A percentile compares a stretch with the other conserved stretches of the same genome.
Evolutionary conservation across 2,797 vertebrate genomes (phyloP).

Genomic region (Prionace glauca): DNA sequence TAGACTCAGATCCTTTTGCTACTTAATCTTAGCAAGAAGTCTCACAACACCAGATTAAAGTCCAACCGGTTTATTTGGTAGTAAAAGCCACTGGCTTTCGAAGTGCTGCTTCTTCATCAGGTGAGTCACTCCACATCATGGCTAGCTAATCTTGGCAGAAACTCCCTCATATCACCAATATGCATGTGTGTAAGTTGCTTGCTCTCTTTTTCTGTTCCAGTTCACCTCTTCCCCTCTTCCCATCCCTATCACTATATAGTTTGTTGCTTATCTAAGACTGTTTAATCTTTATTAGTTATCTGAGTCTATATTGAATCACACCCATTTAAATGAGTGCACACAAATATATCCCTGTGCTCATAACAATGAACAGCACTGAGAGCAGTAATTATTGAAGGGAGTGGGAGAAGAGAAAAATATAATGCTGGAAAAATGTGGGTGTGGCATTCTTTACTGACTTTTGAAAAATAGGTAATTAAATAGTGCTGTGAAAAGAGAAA

Average conservation of each 20-base stretch:
- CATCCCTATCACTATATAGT: not conserved
- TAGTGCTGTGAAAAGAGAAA: not conserved
- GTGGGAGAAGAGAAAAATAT: not conserved
- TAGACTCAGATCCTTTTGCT: not conserved
- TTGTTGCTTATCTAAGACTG: not conserved
- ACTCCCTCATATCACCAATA: not conserved
- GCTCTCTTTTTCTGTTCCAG: not conserved
- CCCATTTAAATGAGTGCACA: not conserved
- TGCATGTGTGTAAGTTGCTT: not conserved
- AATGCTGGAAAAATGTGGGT: not conserved
- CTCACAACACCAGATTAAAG: no score
- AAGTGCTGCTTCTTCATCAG: no score
- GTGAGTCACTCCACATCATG: no score
- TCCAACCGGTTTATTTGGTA: no score
- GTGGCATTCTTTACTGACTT: not conserved
- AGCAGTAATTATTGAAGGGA: slow-evolving; percentile 2
- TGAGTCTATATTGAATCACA: not conserved
- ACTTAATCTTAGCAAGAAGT: no score
- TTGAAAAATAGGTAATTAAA: not conserved
- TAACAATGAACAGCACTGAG: not conserved
- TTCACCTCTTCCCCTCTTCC: not conserved
- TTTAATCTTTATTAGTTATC: not conserved
- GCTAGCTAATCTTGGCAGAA: not conserved
- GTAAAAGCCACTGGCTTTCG: no score
- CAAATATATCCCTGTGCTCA: not conserved